Evolutionary conservation across 2,797 vertebrate genomes (phyloP), one percentile per base, ranked within the genome.

Genomic region (Mycteria americana): DNA sequence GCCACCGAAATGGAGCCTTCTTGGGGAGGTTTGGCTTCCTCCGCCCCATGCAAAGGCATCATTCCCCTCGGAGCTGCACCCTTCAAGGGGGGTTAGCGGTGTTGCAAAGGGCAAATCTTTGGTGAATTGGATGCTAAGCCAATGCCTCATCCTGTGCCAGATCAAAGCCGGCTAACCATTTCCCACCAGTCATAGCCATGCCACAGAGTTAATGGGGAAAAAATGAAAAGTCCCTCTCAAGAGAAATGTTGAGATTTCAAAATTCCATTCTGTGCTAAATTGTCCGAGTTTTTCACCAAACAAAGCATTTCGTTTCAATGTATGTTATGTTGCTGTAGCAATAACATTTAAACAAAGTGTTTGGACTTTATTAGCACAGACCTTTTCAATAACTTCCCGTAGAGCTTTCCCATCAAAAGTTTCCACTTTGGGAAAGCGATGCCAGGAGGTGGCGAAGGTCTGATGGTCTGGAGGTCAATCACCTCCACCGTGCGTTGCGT

Each of bases 281-380:
- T 1, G 8, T 39, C 41, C 1, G 1, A 1, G 5, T 63, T 85
- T 72, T 89, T 79, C 78, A 87, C 70, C 57, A 18, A 93, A 82
- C 35, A 46, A 92, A 94, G 62, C 3, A 0, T 75, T 85, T 79
- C 3, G 3, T 60, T 64, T 85, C 75, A 6, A 57, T n/a, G 59
- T 48, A 28, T 69, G 59, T 79, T 85, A 35, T 63, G 82, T 93
- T 93, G 78, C 88, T 93, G 88, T 85, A 87, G 82, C 92, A 93
- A 70, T 86, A 81, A 57, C 77, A 67, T 89, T 93, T 83, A 63
- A 92, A 77, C 69, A 84, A 92, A 84, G 80, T 9, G 43, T 45
- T 84, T 12, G 24, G 84, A 10, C 77, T 89, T 91, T 11, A 39
- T 77, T 91, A 69, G 56, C 65, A 56, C 53, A 60, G 68, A 39